These are phyloP conservation scores for Anguilla marmorata DNA, from an alignment of 2,797 vertebrate species.

Conservation along the genomic window DNA sequence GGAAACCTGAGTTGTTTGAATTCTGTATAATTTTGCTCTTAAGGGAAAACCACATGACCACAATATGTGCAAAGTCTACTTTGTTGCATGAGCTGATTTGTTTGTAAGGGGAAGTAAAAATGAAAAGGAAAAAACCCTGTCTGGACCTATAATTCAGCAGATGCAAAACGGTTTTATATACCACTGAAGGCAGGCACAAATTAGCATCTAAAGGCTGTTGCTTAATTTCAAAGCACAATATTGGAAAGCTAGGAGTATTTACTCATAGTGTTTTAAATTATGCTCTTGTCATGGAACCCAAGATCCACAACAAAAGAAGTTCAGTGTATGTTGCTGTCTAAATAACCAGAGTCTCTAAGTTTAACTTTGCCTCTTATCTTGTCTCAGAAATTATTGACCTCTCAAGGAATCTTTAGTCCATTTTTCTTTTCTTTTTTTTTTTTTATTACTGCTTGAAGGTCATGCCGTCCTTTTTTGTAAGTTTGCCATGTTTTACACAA, in stretches of 20 bases:
- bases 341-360: not conserved
- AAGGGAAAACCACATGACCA: conserved; percentile 73
- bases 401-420: not conserved
- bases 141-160: conserved; percentile 38
- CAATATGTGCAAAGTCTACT: conserved; percentile 73
- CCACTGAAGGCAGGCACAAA: conserved; percentile 69
- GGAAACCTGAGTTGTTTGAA: conserved; percentile 63
- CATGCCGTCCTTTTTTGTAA: conserved; percentile 8
- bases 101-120: conserved; percentile 34
- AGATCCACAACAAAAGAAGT: not conserved
- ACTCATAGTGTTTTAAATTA: not conserved
- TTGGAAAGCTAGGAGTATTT: conserved; percentile 22
- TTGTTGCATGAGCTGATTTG: conserved; percentile 64
- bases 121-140: not conserved
- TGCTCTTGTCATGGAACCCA: not conserved
- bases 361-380: not conserved
- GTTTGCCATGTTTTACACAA: not conserved
- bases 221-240: conserved; percentile 67
- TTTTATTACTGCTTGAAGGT: not conserved
- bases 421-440: not conserved
- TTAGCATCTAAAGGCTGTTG: conserved; percentile 42
- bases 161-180: conserved; percentile 55
- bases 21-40: conserved; percentile 53
- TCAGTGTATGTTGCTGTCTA: not conserved
- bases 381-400: not conserved